Conservation (phyloP, 2,888 invertebrate species). For the Schizaphis graminum region DNA sequence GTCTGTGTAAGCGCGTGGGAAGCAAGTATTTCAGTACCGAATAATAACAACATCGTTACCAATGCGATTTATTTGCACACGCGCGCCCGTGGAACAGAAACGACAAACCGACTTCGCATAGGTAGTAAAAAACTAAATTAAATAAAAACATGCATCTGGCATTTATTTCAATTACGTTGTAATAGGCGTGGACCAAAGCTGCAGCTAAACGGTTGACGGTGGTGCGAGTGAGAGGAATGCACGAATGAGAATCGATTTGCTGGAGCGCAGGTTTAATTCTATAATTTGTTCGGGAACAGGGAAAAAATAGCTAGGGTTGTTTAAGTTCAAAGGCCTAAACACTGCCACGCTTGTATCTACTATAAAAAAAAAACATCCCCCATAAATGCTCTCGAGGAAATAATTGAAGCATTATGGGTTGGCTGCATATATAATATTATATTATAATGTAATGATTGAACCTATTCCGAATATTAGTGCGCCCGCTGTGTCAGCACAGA, state of each 20-base stretch:
- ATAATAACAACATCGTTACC: conserved; percentile 11
- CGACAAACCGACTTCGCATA: neutral
- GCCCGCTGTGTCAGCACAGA: neutral
- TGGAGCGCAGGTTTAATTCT: conserved; percentile 26
- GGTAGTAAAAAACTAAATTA: neutral
- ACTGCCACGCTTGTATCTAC: neutral
- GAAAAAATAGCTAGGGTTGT: neutral
- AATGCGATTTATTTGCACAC: conserved; percentile 29
- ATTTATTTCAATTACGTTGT: conserved; percentile 31
- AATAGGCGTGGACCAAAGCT: neutral
- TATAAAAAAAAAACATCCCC: neutral
- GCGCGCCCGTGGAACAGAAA: neutral
- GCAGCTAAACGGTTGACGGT: neutral
- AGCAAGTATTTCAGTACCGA: neutral
- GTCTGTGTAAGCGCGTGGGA: neutral
- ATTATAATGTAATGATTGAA: conserved; percentile 4
- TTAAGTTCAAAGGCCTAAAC: conserved; percentile 40
- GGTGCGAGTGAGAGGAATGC: neutral
- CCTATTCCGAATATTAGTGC: neutral
- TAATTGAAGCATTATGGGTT: conserved; percentile 52
- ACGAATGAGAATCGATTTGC: conserved; percentile 22
- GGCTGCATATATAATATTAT: neutral
- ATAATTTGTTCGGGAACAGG: neutral
- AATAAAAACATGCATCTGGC: conserved; percentile 17
- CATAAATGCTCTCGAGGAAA: neutral